A percentile compares a stretch with the other conserved stretches of the same genome.
Conservation (phyloP, 2,888 invertebrate species). For the Parochlus steinenii region DNA sequence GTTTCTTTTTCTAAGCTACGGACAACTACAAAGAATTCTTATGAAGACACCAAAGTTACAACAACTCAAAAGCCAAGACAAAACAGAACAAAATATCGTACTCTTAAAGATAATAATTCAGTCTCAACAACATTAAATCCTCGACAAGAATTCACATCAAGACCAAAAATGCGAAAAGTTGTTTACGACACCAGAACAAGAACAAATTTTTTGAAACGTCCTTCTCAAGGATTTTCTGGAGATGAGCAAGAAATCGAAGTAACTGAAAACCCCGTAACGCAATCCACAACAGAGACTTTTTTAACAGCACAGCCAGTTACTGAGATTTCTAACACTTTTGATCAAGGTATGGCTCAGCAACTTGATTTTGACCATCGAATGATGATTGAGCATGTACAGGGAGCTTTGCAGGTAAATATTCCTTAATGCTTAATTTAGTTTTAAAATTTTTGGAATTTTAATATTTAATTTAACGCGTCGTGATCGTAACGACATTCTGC, state of each 20-base stretch:
- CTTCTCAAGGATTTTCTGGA: background rate
- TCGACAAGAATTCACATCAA: background rate
- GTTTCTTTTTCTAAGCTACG: background rate
- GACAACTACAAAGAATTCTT: background rate
- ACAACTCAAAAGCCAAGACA: constrained; percentile 4
- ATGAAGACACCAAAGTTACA: background rate
- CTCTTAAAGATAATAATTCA: background rate
- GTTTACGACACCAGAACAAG: constrained; percentile 8
- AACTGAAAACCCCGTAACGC: background rate
- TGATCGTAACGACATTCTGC: no score
- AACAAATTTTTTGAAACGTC: constrained; percentile 5
- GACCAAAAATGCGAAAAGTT: background rate
- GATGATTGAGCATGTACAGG: no score
- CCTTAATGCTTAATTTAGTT: no score
- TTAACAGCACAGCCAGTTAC: no score
- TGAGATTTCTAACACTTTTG: no score
- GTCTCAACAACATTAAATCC: background rate
- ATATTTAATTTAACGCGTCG: no score
- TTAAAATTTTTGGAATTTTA: no score
- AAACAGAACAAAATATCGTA: constrained; percentile 2
- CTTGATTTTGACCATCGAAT: no score
- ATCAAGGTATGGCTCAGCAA: no score
- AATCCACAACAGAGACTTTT: no score
- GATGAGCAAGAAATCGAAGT: background rate
- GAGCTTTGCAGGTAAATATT: no score